Base-by-base conservation (phyloP, 2,797 vertebrate genomes). In the Eulemur rubriventer region DNA sequence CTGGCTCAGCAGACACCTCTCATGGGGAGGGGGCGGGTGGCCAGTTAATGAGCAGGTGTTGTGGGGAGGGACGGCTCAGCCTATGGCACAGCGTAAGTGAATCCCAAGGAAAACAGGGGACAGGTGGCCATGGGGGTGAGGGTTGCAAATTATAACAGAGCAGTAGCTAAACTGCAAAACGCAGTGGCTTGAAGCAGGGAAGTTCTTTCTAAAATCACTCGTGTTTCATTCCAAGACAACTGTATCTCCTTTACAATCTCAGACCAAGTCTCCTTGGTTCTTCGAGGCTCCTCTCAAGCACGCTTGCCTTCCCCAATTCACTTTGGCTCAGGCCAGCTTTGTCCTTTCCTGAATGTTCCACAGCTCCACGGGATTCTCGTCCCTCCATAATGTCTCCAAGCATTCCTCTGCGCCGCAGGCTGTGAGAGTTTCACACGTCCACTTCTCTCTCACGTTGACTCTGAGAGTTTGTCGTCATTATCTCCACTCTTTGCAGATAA, bases 11-110 rank as follows among this genome's bases (percentile, higher is more conserved):
- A 93, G 96, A 98, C 91, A 61, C 89, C 93, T 97, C 96, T 96
- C 93, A 35, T 70, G 95, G 85, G 97, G 92, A 92, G 75, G 73
- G 72, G 73, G 38, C 24, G 4, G 72, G 81, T 82, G 87, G 75
- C 75, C 89, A 90, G 82, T 92, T 97, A 98, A 98, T 96, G 93
- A 97, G 91, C 95, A 98, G 97, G 95, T 97, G 96, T 97, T 97
- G 94, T 55, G 14, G 41, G 43, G 35, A 61, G 35, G 7, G 28
- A 80, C n/a, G 69, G 22, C 50, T 82, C 4, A 1, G 46, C 52
- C 73, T 88, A 69, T 90, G 61, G 91, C 65, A 88, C 38, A 65
- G 57, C 28, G 86, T 75, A 81, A 96, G 78, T 69, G 95, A 97
- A 78, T 87, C 85, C 70, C 59, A 57, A 89, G 55, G 75, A 65